phyloP scores from a whole-genome alignment of 2,113 vertebrate species.

The Balaeniceps rex region DNA sequence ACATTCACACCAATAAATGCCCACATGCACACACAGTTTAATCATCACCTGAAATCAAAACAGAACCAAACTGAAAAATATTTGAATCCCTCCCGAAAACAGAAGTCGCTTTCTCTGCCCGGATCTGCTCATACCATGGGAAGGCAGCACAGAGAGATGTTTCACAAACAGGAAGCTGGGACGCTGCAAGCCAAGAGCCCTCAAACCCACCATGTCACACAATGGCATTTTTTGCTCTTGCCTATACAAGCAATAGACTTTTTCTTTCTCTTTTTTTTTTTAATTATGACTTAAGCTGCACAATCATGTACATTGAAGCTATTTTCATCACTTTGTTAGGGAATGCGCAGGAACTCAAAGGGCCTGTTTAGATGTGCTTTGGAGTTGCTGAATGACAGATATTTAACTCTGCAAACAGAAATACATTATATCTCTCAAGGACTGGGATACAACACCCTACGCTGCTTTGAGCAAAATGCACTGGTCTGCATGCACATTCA shows the following conservation, averaged over 20 bases:
- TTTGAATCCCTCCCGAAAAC: background rate
- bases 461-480: background rate
- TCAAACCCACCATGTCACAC: background rate
- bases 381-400: slow-evolving; percentile 20
- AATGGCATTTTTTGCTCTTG: background rate
- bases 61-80: background rate
- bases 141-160: background rate
- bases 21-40: background rate
- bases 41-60: slow-evolving; percentile 6
- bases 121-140: background rate
- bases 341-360: background rate
- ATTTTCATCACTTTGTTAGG: slow-evolving; percentile 13
- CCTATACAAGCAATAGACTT: background rate
- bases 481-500: background rate
- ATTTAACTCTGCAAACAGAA: slow-evolving; percentile 10
- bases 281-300: background rate
- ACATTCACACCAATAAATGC: background rate
- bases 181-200: background rate
- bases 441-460: background rate
- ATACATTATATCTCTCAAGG: background rate
- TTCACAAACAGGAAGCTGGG: background rate
- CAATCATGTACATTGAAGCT: background rate
- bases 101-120: background rate
- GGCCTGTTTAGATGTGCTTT: background rate
- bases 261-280: background rate